Percentiles rank a stretch among this genome's conserved stretches.
Conservation (phyloP, 1,140 invertebrate genomes). For the Rhynchophorus ferrugineus region DNA sequence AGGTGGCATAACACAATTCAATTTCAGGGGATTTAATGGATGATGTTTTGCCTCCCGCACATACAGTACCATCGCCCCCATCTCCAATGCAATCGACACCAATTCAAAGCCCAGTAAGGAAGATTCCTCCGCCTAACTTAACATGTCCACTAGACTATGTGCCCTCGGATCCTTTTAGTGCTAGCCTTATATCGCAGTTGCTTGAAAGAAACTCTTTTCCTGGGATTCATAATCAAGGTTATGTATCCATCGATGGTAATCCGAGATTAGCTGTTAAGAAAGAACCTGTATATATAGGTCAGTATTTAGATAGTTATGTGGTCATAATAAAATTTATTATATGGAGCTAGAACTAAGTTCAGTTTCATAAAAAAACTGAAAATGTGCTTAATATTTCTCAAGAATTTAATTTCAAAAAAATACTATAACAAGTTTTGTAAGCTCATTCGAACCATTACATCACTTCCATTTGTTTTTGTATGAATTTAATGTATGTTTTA, state of each 20-base stretch:
- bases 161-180: slow-evolving; percentile 46
- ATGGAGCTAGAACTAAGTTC: too few species aligned
- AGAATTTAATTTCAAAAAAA: too few species aligned
- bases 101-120: slow-evolving; percentile 16
- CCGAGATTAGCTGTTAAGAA: slow-evolving; percentile 29
- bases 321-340: too few species aligned
- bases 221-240: slow-evolving; percentile 39
- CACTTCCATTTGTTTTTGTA: too few species aligned
- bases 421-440: too few species aligned
- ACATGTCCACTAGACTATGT: slow-evolving; percentile 20
- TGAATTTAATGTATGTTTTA: too few species aligned
- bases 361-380: too few species aligned
- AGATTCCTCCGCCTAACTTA: slow-evolving; percentile 7
- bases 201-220: slow-evolving; percentile 48
- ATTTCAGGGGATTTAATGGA: slow-evolving; percentile 31
- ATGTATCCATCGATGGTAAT: slow-evolving; percentile 19
- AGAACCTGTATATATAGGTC: slow-evolving; percentile 26
- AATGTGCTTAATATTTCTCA: too few species aligned
- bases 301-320: too few species aligned
- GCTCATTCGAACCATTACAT: too few species aligned
- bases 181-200: slow-evolving; percentile 43
- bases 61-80: slow-evolving; percentile 23
- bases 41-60: slow-evolving; percentile 13
- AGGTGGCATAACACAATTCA: not conserved
- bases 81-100: slow-evolving; percentile 17